Base-by-base conservation (phyloP, 2,797 vertebrate species). In the Sebastes nivosus region DNA sequence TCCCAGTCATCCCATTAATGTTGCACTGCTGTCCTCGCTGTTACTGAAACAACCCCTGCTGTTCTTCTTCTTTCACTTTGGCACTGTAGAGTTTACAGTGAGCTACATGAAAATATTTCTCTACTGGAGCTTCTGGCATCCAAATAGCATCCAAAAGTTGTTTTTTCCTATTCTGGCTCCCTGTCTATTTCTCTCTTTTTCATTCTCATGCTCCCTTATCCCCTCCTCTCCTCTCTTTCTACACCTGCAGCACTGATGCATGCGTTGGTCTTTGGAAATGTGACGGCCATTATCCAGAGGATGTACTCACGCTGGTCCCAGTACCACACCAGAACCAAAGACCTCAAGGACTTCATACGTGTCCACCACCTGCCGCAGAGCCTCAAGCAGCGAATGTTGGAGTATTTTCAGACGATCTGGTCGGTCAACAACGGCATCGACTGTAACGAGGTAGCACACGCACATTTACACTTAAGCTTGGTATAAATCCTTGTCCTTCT, bases 301-400 rank as follows among this genome's bases (percentile, higher is more conserved):
- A 98, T 99, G 97, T 99, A 99, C 91, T 99, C 98, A 4, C 96
- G 98, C 75, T 99, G 98, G 98, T 99, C 98, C 22, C 97, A 97
- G 72, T 99, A 99, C 93, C 98, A 99, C 93, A 99, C 97, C 38
- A 97, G 97, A 94, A 99, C 97, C 80, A 99, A 99, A 94, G 98
- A 99, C 91, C 92, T 99, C 75, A 99, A 99, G 90, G 98, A 99
- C 90, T 99, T 99, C 85, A 99, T 99, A 87, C 96, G 98, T 4
- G 98, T 99, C 78, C 98, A 99, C 91, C 98, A 97, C 85, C 95
- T 99, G 78, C 98, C 98, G 27, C 97, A 98, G 89, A 97, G 96
- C 90, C 96, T 99, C 72, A 99, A 99, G 92, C 98, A 99, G 93
- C 96, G 98, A 87, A 99, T 99, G 98, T 93, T 99, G 52, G 98